Percentiles rank a stretch among this genome's conserved stretches.
Conservation (phyloP, 1,140 invertebrate genomes). For the Euborellia annulipes region DNA sequence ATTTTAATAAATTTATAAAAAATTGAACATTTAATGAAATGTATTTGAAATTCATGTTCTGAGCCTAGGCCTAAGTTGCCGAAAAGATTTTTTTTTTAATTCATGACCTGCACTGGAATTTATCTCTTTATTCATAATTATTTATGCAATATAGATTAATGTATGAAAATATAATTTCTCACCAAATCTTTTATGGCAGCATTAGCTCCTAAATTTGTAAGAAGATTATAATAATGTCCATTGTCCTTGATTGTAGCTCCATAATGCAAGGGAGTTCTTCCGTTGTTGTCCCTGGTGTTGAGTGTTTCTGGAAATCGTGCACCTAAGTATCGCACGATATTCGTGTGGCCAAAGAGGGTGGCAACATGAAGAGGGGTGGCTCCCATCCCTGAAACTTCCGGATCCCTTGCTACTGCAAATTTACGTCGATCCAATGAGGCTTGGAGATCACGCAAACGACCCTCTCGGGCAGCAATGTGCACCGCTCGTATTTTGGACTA, state of each 20-base stretch:
- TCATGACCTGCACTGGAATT: too few species aligned
- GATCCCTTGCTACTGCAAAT: slow-evolving; percentile 71
- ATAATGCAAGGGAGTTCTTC: slow-evolving; percentile 81
- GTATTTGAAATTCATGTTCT: too few species aligned
- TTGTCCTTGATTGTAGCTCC: slow-evolving; percentile 71
- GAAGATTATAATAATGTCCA: slow-evolving; percentile 72
- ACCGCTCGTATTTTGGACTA: slow-evolving; percentile 79
- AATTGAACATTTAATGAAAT: too few species aligned
- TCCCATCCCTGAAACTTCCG: slow-evolving; percentile 56
- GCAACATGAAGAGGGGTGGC: slow-evolving; percentile 87
- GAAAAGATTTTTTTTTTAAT: too few species aligned
- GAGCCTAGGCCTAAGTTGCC: too few species aligned
- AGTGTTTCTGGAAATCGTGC: slow-evolving; percentile 62
- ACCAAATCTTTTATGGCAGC: slow-evolving; percentile 67
- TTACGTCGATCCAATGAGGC: slow-evolving; percentile 75
- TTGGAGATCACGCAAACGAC: slow-evolving; percentile 69
- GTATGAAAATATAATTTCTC: slow-evolving; percentile 27
- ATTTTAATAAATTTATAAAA: too few species aligned
- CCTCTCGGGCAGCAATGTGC: slow-evolving; percentile 70
- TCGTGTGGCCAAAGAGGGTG: slow-evolving; percentile 60
- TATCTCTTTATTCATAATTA: too few species aligned
- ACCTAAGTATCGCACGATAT: slow-evolving; percentile 33
- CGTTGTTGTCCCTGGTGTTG: slow-evolving; percentile 55
- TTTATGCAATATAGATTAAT: too few species aligned
- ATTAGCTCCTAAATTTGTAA: slow-evolving; percentile 72